A percentile compares a stretch with the other conserved stretches of the same genome.
These are phyloP conservation scores for Australoheros facetus DNA, from an alignment of 2,797 vertebrate species.

Conservation along the genomic window DNA sequence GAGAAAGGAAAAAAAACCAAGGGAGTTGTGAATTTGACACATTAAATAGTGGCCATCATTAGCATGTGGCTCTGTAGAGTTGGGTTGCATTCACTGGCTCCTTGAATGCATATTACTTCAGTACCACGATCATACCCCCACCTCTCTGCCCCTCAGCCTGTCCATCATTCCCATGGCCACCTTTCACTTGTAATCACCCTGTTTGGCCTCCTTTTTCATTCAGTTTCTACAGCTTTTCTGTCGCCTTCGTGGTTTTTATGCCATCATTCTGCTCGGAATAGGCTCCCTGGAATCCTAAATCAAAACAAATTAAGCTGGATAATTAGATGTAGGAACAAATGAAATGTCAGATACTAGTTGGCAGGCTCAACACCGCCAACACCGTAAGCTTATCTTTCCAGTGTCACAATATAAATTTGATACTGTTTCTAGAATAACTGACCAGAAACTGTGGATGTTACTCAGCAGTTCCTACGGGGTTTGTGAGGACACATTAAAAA, in stretches of 20 bases:
- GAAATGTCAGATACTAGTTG: conserved; percentile 40
- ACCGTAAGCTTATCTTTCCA: conserved; percentile 27
- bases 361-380: conserved; percentile 24
- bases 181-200: conserved; percentile 72
- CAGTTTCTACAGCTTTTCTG: conserved; percentile 64
- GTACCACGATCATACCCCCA: conserved; percentile 44
- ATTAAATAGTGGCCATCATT: conserved; percentile 81
- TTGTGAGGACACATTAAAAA: conserved; percentile 20
- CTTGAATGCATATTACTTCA: conserved; percentile 75
- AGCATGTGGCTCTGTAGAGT: conserved; percentile 79
- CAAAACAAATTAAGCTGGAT: conserved; percentile 69
- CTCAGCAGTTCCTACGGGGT: background rate
- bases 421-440: background rate
- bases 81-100: conserved; percentile 67
- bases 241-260: conserved; percentile 70
- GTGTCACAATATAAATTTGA: conserved; percentile 23
- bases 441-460: background rate
- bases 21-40: conserved; percentile 79
- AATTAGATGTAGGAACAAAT: conserved; percentile 63
- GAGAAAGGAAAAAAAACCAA: conserved; percentile 52
- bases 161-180: conserved; percentile 69
- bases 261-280: conserved; percentile 42
- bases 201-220: conserved; percentile 60
- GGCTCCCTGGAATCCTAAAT: conserved; percentile 54
- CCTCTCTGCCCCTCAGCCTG: conserved; percentile 55